Evolutionary conservation across 1,140 invertebrate genomes (phyloP).

Genomic region (Achroia grisella): DNA sequence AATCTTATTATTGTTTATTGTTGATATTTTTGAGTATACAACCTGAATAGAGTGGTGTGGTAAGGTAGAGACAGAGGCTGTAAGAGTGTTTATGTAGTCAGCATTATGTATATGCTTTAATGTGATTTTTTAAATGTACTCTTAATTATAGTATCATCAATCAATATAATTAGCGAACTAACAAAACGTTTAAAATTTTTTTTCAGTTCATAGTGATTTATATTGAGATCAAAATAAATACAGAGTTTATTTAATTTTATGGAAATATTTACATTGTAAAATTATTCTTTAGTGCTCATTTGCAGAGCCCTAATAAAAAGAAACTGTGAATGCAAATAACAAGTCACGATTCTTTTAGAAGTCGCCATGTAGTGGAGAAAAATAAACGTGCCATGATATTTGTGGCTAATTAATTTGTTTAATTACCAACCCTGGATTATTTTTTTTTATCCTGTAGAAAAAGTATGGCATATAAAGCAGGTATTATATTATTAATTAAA

Average conservation of each 20-base stretch:
- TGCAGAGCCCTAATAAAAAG: conserved; percentile 60
- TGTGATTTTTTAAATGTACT: conserved; percentile 75
- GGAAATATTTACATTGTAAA: conserved; percentile 70
- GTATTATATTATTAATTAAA: too few relatives aligned
- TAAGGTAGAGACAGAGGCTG: conserved; percentile 46
- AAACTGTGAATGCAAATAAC: conserved; percentile 69
- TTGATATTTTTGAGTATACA: conserved; percentile 54
- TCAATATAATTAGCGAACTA: conserved; percentile 71
- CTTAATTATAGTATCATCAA: conserved; percentile 73
- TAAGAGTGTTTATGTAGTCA: conserved; percentile 72
- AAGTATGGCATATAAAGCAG: too few relatives aligned
- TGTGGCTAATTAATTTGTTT: conserved; percentile 64
- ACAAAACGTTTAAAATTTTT: conserved; percentile 71
- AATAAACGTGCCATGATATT: conserved; percentile 76
- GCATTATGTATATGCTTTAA: conserved; percentile 75
- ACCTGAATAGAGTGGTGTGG: conserved; percentile 9
- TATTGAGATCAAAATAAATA: conserved; percentile 72
- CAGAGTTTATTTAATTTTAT: conserved; percentile 75
- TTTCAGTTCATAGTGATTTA: conserved; percentile 73
- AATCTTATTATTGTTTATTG: conserved; percentile 57
- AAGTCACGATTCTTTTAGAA: conserved; percentile 74
- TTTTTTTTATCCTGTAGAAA: too few relatives aligned
- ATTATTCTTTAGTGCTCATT: conserved; percentile 65
- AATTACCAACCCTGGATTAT: conserved; percentile 23
- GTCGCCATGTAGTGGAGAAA: conserved; percentile 75